Evolutionary conservation across 2,888 invertebrate genomes (phyloP).

Genomic region (Coenonympha arcania): DNA sequence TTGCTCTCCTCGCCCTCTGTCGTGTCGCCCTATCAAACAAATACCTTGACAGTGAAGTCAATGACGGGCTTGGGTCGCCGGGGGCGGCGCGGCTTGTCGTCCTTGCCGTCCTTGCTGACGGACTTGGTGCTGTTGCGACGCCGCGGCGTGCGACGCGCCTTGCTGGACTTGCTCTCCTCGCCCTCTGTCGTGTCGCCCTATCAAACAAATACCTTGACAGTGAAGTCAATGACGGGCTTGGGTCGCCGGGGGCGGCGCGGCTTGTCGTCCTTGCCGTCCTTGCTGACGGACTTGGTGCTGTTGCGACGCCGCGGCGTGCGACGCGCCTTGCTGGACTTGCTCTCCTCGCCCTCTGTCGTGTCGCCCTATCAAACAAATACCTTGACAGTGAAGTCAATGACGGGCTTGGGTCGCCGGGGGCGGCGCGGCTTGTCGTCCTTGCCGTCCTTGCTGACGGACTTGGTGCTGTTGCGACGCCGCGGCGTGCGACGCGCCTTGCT

Average conservation of each 20-base stretch:
- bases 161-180: conserved; percentile 44
- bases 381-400: conserved; percentile 75
- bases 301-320: conserved; percentile 54
- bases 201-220: no score
- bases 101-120: conserved; percentile 42
- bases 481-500: conserved; percentile 48
- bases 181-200: no score
- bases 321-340: conserved; percentile 47
- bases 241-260: conserved; percentile 52
- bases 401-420: conserved; percentile 51
- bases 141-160: conserved; percentile 48
- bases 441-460: conserved; percentile 48
- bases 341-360: no score
- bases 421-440: conserved; percentile 44
- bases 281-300: conserved; percentile 55
- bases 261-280: conserved; percentile 38
- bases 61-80: conserved; percentile 60
- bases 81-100: conserved; percentile 44
- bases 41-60: conserved; percentile 75
- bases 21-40: no score
- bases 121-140: conserved; percentile 62
- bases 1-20: no score
- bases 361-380: no score
- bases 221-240: conserved; percentile 72
- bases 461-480: conserved; percentile 59